These are phyloP conservation scores for Tetraodon nigroviridis DNA, from an alignment of 2,113 vertebrate genomes.

Conservation along the genomic window DNA sequence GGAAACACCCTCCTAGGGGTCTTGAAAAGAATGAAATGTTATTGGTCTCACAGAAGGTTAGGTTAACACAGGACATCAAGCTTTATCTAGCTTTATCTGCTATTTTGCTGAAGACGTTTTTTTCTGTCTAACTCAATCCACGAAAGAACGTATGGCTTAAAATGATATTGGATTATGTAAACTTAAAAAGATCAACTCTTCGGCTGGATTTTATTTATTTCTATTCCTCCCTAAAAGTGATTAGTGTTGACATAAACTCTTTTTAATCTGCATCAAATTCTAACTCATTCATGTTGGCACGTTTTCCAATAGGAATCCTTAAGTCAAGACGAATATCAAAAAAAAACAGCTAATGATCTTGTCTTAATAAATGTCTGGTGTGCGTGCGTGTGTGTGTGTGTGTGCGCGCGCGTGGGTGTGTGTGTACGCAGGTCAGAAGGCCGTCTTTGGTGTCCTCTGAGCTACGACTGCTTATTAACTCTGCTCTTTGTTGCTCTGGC, in stretches of 20 bases:
- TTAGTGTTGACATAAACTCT: neutral
- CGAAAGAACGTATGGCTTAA: no score
- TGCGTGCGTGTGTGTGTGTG: neutral
- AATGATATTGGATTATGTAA: no score
- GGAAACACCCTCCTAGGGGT: no score
- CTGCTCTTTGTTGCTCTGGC: conserved; percentile 46
- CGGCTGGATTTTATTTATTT: no score
- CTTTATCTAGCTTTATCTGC: no score
- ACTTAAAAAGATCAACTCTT: no score
- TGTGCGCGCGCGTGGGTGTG: neutral
- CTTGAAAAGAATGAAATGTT: neutral
- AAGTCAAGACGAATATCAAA: conserved; percentile 12
- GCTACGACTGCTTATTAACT: conserved; percentile 49
- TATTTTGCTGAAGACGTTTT: neutral
- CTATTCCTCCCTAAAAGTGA: no score
- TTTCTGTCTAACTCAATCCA: no score
- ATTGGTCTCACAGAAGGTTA: neutral
- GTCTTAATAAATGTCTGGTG: conserved; percentile 9
- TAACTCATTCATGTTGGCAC: neutral
- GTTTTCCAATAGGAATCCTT: neutral
- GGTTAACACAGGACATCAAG: neutral
- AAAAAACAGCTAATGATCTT: conserved; percentile 48
- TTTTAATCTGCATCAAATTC: neutral
- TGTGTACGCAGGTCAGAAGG: conserved; percentile 32
- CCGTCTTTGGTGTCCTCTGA: conserved; percentile 46